Evolutionary conservation across 2,797 vertebrate species (phyloP).

Genomic region (Chaenodraco wilsoni): DNA sequence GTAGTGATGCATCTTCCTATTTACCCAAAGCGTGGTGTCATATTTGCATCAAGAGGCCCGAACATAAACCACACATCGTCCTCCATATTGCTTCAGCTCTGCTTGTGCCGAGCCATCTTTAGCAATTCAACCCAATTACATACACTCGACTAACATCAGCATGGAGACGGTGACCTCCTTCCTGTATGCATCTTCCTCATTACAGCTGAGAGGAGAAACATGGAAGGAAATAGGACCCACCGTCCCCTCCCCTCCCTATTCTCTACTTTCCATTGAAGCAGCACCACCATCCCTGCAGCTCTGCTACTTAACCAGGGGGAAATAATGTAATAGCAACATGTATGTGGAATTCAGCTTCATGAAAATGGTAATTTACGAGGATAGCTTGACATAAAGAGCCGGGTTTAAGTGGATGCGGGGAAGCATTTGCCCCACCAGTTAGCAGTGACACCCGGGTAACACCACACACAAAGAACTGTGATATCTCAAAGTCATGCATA

Average conservation of each 20-base stretch:
- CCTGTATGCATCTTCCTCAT: conserved; percentile 42
- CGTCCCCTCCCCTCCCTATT: conserved; percentile 68
- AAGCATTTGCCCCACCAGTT: conserved; percentile 63
- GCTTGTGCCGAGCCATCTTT: conserved; percentile 7
- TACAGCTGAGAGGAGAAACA: conserved; percentile 65
- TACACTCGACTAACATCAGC: conserved; percentile 14
- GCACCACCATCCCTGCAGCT: conserved; percentile 63
- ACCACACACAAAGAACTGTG: conserved; percentile 75
- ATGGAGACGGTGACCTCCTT: conserved; percentile 42
- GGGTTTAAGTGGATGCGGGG: conserved; percentile 57
- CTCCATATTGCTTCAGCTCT: neutral
- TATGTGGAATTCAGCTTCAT: neutral
- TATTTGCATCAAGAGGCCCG: neutral
- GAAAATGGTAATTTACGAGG: neutral
- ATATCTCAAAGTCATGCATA: conserved; percentile 40
- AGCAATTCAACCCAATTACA: conserved; percentile 27
- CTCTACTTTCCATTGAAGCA: conserved; percentile 75
- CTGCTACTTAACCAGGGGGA: conserved; percentile 73
- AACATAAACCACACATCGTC: neutral
- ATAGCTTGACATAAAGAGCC: neutral
- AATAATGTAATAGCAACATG: conserved; percentile 4
- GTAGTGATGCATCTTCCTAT: neutral
- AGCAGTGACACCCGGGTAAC: conserved; percentile 47
- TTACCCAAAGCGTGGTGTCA: neutral
- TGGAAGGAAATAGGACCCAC: conserved; percentile 71